Conservation (phyloP, 2,113 vertebrate species). For the Cebidichthys violaceus region DNA sequence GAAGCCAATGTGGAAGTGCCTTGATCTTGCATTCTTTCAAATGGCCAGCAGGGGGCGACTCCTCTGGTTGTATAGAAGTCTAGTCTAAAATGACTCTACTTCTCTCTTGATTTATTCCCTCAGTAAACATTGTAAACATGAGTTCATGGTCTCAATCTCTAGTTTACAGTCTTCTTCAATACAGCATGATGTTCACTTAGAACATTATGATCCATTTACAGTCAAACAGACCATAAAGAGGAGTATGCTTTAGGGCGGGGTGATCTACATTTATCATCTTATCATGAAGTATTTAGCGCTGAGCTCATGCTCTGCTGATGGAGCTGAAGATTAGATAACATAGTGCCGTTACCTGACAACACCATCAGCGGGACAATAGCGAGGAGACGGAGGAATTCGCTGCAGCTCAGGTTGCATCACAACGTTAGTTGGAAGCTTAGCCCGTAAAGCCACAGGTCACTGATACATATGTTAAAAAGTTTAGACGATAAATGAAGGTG, state of each 20-base stretch:
- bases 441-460: background rate
- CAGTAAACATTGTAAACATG: background rate
- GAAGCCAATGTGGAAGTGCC: too few species aligned
- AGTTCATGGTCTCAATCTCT: too few species aligned
- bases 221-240: background rate
- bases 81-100: background rate
- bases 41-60: background rate
- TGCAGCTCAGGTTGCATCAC: slow-evolving; percentile 37
- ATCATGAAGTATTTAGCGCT: slow-evolving; percentile 32
- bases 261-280: background rate
- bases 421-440: background rate
- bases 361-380: slow-evolving; percentile 30
- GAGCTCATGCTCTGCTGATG: slow-evolving; percentile 9
- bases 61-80: background rate
- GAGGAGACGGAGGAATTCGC: slow-evolving; percentile 2
- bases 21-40: too few species aligned
- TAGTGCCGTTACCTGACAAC: background rate
- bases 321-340: slow-evolving; percentile 35
- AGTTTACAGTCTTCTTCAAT: too few species aligned
- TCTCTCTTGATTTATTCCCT: too few species aligned
- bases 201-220: background rate
- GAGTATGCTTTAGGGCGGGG: background rate
- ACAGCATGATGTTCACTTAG: background rate
- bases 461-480: background rate
- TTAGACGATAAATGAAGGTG: background rate